Base-by-base conservation (phyloP, 2,888 invertebrate species). In the Ectemnius cavifrons region DNA sequence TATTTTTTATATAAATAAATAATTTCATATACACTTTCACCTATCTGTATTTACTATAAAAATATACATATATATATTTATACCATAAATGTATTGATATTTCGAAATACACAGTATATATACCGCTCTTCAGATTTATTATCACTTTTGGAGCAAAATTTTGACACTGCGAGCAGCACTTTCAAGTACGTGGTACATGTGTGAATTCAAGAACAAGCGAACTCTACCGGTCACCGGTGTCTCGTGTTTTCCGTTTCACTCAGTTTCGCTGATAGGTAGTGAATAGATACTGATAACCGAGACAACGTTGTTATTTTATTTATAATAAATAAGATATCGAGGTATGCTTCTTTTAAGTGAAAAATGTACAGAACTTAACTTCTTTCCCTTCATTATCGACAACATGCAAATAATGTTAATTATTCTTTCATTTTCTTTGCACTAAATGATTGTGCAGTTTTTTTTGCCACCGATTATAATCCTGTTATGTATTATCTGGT, bases 371-470 rank as follows among this genome's bases (percentile, higher is more conserved):
- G 47, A 16, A 46, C 47, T 23, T 14, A 16, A 6, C 11, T 18
- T 46, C 8, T 16, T 45, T 46, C 37, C 6, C 6, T 4, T 45
- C 8, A 52, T 56, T 11, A 11, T 11, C 13, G 14, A 13, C 27
- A 11, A 13, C 2, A 56, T n/a, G 20, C 4, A 72, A 37, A 28
- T 49, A 49, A 8, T 23, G n/a, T 18, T 56, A 67, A 11, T 16
- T 18, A 28, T 20, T 67, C 60, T 37, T 37, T 57, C 60, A 62
- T 62, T 60, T 62, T 61, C 65, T 20, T 49, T 28, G 37, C 65
- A 71, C 60, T 37, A 77, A 77, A 77, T 78, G 78, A 78, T 62
- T 74, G 60, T 77, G 78, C 78, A 71, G 37, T 68, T 77, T 78
- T 23, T 73, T 73, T 47, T 47, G 16, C 18, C 47, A 37, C 67